Conservation (phyloP, 2,113 vertebrate genomes). For the Gymnogyps californianus region DNA sequence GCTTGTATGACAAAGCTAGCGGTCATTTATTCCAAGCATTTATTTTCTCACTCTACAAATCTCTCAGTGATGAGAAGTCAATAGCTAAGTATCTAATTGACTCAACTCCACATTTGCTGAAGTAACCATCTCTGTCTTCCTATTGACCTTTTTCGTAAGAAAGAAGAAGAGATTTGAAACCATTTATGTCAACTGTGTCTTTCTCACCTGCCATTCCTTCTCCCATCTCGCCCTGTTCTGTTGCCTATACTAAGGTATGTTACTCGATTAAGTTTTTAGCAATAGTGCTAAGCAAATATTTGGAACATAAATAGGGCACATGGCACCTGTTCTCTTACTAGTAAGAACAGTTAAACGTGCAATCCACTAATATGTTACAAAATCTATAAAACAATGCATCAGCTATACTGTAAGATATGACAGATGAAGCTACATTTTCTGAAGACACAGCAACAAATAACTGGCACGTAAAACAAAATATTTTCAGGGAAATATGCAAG, state of each 20-base stretch:
- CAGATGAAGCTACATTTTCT: not conserved
- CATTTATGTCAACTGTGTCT: not conserved
- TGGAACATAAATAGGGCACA: not conserved
- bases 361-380: not conserved
- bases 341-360: not conserved
- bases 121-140: not conserved
- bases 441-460: not conserved
- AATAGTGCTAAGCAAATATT: not conserved
- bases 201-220: not conserved
- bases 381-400: not conserved
- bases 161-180: not conserved
- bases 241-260: not conserved
- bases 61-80: not conserved
- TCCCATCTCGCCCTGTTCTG: not conserved
- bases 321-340: not conserved
- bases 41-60: not conserved
- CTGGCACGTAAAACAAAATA: fast-evolving
- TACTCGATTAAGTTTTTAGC: not conserved
- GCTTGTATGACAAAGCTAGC: not conserved
- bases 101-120: not conserved
- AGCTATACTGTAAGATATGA: not conserved
- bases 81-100: not conserved
- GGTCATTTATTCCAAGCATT: not conserved
- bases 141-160: not conserved
- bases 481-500: not conserved